These are phyloP conservation scores for Agriopis aurantiaria DNA, from an alignment of 2,888 invertebrate genomes.

Conservation along the genomic window DNA sequence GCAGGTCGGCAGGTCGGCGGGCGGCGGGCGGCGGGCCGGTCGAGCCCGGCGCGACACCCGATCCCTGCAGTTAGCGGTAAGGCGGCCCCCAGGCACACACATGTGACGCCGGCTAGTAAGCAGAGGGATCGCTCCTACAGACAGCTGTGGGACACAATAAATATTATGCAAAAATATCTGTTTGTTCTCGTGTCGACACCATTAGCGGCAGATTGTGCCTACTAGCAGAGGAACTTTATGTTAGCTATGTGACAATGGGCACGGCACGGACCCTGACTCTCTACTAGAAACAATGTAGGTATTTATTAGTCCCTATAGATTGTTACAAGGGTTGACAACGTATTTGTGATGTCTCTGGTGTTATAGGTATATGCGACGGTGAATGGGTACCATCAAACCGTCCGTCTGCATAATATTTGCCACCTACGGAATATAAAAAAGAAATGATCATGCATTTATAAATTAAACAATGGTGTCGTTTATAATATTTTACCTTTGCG, in stretches of 20 bases:
- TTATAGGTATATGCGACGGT: no score
- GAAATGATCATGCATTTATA: no score
- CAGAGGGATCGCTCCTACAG: conserved; percentile 2
- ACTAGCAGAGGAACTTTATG: background rate
- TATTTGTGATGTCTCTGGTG: no score
- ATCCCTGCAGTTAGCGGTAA: conserved; percentile 13
- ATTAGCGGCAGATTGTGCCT: background rate
- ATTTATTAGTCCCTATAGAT: no score
- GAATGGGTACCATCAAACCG: no score
- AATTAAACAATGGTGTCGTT: background rate
- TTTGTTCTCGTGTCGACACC: background rate
- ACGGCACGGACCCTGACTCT: no score
- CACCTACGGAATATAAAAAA: no score
- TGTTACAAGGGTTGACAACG: no score
- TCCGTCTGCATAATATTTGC: no score
- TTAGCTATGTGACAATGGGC: no score
- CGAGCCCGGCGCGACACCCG: conserved; percentile 8
- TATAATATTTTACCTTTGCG: background rate
- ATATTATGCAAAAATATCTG: conserved; percentile 3
- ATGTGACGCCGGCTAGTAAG: conserved; percentile 9
- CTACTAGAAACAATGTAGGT: no score
- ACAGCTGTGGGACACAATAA: background rate
- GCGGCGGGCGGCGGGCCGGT: background rate
- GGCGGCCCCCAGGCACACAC: conserved; percentile 1
- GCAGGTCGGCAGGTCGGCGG: background rate